Evolutionary conservation across 1,140 invertebrate species (phyloP), one percentile per base, ranked within the genome.

Genomic region (Adelges cooleyi): DNA sequence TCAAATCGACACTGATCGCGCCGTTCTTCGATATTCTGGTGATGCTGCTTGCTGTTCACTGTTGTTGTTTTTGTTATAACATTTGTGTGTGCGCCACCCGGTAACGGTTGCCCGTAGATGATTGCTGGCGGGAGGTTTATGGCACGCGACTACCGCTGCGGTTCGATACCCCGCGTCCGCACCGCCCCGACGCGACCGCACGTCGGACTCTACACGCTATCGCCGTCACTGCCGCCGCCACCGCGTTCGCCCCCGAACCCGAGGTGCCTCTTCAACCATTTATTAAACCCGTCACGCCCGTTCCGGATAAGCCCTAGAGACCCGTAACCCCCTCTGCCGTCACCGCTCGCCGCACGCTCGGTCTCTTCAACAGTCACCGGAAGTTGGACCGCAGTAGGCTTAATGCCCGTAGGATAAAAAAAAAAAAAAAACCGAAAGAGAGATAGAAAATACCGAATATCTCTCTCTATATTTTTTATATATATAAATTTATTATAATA

Each of bases 41-140:
- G n/a, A n/a, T n/a, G n/a, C n/a, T n/a, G 29, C 29, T 11, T 33
- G 29, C n/a, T 33, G 29, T 11, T n/a, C n/a, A n/a, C 29, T 11
- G 29, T 33, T 33, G 29, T 33, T 33, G 29, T 11, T 33, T 33
- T 5, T 33, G 29, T 33, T 59, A 27, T 48, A 62, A n/a, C 44
- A 25, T 48, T 25, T 33, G 56, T 62, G 56, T 20, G 27, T 4
- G 13, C 40, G 29, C 56, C 44, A 62, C 56, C 56, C 23, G 56
- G 42, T 20, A 17, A 42, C 42, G 46, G 56, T 62, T 48, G 56
- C 42, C 54, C 56, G 56, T 62, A 62, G 56, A 62, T 62, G 56
- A 62, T 62, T 62, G 56, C 56, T 62, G 56, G 56, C 56, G 56
- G 56, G 56, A 62, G 56, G 56, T 62, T 62, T 62, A 62, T 62